Evolutionary conservation across 1,140 invertebrate genomes (phyloP).

Genomic region (Alviniconcha marisindica): DNA sequence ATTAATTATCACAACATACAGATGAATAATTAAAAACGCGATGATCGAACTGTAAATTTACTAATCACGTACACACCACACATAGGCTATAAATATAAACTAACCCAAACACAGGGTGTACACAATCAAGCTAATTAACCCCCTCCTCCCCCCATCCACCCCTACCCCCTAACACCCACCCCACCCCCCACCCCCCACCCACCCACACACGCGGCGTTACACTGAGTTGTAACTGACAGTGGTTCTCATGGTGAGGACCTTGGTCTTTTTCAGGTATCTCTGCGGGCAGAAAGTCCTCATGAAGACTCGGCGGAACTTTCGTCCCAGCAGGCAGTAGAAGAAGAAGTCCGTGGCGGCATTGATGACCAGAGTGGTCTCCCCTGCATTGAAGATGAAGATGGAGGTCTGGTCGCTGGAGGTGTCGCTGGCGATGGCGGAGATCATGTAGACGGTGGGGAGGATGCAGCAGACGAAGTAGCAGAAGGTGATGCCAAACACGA

Average conservation of each 20-base stretch:
- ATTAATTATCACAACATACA: too few species aligned
- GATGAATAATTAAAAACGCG: too few species aligned
- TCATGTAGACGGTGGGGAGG: constrained; percentile 46
- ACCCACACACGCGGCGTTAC: neutral
- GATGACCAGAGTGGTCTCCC: constrained; percentile 82
- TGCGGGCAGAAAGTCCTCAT: constrained; percentile 86
- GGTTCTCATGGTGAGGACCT: neutral
- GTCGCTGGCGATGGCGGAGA: constrained; percentile 34
- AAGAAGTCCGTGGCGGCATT: constrained; percentile 84
- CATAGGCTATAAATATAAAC: too few species aligned
- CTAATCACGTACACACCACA: too few species aligned
- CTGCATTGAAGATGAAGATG: constrained; percentile 81
- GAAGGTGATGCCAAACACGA: constrained; percentile 50
- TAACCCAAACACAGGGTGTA: too few species aligned
- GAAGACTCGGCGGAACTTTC: constrained; percentile 94
- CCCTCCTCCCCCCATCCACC: neutral
- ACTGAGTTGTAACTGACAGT: constrained; percentile 34
- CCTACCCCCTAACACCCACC: neutral
- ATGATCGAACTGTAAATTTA: too few species aligned
- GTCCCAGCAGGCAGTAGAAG: constrained; percentile 91
- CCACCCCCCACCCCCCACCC: too few species aligned
- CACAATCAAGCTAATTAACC: too few species aligned
- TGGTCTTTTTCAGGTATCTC: constrained; percentile 26
- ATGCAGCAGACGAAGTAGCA: constrained; percentile 53
- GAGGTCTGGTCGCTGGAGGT: constrained; percentile 4